Evolutionary conservation across 2,797 vertebrate species (phyloP), one percentile per base, ranked within the genome.

Genomic region (Enteromius radiatus): DNA sequence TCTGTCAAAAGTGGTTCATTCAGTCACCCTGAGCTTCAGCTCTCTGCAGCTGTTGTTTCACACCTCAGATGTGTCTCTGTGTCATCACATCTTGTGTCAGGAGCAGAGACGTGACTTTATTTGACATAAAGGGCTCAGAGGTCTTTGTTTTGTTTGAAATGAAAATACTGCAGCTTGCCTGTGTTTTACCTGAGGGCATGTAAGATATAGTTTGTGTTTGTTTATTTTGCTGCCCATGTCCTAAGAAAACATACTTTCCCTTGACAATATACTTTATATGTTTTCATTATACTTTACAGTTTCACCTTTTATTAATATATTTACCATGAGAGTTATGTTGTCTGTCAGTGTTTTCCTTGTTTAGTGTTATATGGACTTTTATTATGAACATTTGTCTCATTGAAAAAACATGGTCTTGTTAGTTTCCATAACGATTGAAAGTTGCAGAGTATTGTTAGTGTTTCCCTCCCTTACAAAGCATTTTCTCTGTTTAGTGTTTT

Each of bases 1-100:
- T 52, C 59, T 86, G 83, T 90, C 88, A 87, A 69, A 85, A 65
- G 85, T 78, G 81, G 59, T 89, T 88, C 84, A 86, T 89, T 80
- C 63, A 89, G 82, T 81, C 84, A 31, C 76, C 76, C 86, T 56
- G 63, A 86, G 75, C 76, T 56, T 85, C 77, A 21, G 43, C 4
- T 28, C 36, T 85, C n/a, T 33, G 36, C 49, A 54, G 64, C 70
- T 80, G 41, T 28, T 70, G 64, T 69, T 84, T 86, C 76, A 61
- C 84, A 82, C 80, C 49, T 82, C 68, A 68, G 47, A 65, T 74
- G 61, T 74, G 43, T 82, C 63, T 41, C 17, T 12, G 45, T 54
- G 47, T 64, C 74, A 78, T 65, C 19, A 59, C 43, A 56, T 47
- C 17, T 77, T 12, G 9, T 49, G 56, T 67, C 64, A 61, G 21